These are phyloP conservation scores for Eristalis pertinax DNA, from an alignment of 2,888 invertebrate genomes.

Conservation along the genomic window DNA sequence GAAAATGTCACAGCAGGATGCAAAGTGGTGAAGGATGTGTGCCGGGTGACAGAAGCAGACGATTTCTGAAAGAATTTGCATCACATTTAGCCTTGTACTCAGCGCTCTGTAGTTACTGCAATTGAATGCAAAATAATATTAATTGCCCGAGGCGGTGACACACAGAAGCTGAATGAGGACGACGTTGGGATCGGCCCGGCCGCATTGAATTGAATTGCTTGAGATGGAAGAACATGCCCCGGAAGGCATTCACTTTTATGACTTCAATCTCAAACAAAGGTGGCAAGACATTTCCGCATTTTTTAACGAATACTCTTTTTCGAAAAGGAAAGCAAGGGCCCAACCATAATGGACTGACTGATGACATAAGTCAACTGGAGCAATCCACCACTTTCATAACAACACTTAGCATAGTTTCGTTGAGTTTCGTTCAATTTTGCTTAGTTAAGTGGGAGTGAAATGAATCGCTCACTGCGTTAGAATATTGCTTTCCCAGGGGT, in stretches of 20 bases:
- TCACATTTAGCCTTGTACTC: slow-evolving; percentile 43
- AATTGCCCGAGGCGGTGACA: neutral
- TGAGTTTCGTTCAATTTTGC: no score
- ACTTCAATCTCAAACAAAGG: neutral
- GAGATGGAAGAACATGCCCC: neutral
- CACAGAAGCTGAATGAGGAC: neutral
- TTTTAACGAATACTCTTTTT: no score
- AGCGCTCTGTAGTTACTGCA: slow-evolving; percentile 19
- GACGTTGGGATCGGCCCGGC: neutral
- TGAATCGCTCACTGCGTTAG: no score
- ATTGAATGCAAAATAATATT: slow-evolving; percentile 18
- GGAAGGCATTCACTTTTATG: neutral
- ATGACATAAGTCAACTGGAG: no score
- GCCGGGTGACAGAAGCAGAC: slow-evolving; percentile 3
- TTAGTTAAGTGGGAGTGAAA: no score
- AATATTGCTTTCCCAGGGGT: no score
- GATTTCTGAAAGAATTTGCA: slow-evolving; percentile 44
- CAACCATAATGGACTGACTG: no score
- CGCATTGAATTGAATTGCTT: neutral
- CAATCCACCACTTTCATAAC: no score
- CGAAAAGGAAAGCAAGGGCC: no score
- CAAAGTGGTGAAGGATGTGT: slow-evolving; percentile 5
- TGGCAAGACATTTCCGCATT: no score
- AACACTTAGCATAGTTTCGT: no score
- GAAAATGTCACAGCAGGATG: slow-evolving; percentile 32